phyloP scores from a whole-genome alignment of 1,140 invertebrate genomes.

The Rhynchophorus ferrugineus region DNA sequence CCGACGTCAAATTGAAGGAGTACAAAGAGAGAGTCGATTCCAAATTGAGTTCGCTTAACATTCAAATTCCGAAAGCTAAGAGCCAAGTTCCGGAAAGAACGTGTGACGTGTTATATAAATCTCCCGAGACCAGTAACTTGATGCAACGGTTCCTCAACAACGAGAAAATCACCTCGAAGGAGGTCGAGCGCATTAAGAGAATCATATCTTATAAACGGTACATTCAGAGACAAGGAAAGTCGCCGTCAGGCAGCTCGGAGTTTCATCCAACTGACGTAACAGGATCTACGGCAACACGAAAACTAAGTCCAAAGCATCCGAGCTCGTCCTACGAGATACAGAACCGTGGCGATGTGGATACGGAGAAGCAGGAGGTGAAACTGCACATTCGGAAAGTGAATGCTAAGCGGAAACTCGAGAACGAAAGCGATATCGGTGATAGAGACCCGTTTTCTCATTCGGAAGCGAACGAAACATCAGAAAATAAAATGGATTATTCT shows the following conservation, averaged over 20 bases:
- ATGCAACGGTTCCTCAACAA: constrained; percentile 31
- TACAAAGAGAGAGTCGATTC: constrained; percentile 31
- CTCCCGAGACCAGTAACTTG: constrained; percentile 19
- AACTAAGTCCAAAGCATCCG: background rate
- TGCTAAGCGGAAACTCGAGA: constrained; percentile 6
- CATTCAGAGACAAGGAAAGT: constrained; percentile 23
- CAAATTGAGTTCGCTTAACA: constrained; percentile 29
- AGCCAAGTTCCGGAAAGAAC: constrained; percentile 1
- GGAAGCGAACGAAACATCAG: constrained; percentile 8
- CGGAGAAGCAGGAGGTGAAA: background rate
- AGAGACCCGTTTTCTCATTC: too few species aligned
- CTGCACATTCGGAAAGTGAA: constrained; percentile 17
- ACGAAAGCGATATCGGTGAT: constrained; percentile 14
- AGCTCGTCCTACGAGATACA: background rate
- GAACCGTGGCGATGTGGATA: background rate
- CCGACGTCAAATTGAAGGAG: constrained; percentile 26
- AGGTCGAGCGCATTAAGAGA: constrained; percentile 31
- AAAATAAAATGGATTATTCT: constrained; percentile 24
- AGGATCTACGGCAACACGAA: background rate
- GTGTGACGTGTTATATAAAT: background rate
- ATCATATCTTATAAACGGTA: constrained; percentile 32
- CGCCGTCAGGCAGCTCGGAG: constrained; percentile 12
- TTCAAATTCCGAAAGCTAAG: constrained; percentile 29
- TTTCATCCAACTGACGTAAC: constrained; percentile 1
- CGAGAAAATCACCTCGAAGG: constrained; percentile 24